A percentile compares a stretch with the other conserved stretches of the same genome.
phyloP scores from a whole-genome alignment of 2,888 invertebrate species.

The Scaeva pyrastri region DNA sequence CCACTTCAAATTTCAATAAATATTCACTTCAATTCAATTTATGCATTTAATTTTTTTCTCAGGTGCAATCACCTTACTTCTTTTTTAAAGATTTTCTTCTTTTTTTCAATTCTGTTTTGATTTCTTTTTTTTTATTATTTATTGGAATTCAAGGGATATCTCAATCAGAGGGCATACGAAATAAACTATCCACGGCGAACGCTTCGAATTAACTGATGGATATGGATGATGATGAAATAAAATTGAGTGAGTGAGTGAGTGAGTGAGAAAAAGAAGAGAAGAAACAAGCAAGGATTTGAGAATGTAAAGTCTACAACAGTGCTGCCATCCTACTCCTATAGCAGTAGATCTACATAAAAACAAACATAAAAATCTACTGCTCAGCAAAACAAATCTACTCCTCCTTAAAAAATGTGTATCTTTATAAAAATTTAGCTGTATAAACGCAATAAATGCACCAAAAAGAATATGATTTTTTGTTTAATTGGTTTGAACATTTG shows the following conservation, averaged over 20 bases:
- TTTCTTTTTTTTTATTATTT: constrained; percentile 54
- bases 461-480: no score
- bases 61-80: constrained; percentile 72
- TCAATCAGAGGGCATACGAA: constrained; percentile 12
- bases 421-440: no score
- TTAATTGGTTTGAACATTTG: no score
- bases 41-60: constrained; percentile 20
- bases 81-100: constrained; percentile 58
- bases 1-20: constrained; percentile 14
- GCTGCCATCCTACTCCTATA: no score
- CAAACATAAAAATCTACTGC: no score
- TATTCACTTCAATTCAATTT: constrained; percentile 35
- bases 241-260: background rate
- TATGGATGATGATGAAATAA: no score
- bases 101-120: constrained; percentile 64
- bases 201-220: constrained; percentile 66
- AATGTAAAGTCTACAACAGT: no score
- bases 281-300: background rate
- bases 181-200: constrained; percentile 54
- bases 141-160: constrained; percentile 37
- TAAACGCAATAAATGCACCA: no score
- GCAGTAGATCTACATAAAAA: no score
- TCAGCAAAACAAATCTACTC: no score
- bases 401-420: no score
- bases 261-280: background rate